phyloP scores from a whole-genome alignment of 2,113 vertebrate species.

The Aspidoscelis tigris region DNA sequence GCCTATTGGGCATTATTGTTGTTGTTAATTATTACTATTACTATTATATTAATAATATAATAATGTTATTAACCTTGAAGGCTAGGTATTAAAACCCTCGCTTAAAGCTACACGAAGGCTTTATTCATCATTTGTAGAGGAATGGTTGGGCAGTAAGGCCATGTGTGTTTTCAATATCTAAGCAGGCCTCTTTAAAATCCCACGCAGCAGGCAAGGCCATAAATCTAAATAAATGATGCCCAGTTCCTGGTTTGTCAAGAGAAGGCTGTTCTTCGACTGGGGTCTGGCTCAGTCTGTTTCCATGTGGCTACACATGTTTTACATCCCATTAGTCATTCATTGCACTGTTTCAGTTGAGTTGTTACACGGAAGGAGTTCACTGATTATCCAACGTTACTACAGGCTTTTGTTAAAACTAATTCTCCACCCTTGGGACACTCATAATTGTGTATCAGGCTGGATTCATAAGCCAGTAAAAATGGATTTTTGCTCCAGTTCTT shows the following conservation, averaged over 20 bases:
- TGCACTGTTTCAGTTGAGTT: conserved; percentile 53
- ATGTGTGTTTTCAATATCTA: not conserved
- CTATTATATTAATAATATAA: not conserved
- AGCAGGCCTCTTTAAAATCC: not conserved
- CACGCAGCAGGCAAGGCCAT: not conserved
- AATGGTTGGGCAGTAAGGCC: not conserved
- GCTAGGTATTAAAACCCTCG: not conserved
- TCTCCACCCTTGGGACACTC: conserved; percentile 41
- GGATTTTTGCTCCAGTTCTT: not conserved
- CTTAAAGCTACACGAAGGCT: not conserved
- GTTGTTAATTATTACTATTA: no score
- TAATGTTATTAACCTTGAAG: no score
- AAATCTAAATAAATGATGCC: conserved; percentile 26
- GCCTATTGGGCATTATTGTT: no score
- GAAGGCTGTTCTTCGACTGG: conserved; percentile 28
- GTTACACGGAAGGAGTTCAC: conserved; percentile 33
- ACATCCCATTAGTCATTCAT: conserved; percentile 56
- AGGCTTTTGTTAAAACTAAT: conserved; percentile 36
- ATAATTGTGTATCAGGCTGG: conserved; percentile 40
- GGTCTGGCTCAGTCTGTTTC: conserved; percentile 55
- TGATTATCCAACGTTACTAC: conserved; percentile 38
- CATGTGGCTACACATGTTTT: conserved; percentile 59
- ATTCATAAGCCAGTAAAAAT: conserved; percentile 34
- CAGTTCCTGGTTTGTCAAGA: not conserved
- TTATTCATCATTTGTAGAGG: not conserved